Evolutionary conservation across 2,113 vertebrate genomes (phyloP), one percentile per base, ranked within the genome.

Genomic region (Morphnarchus princeps): DNA sequence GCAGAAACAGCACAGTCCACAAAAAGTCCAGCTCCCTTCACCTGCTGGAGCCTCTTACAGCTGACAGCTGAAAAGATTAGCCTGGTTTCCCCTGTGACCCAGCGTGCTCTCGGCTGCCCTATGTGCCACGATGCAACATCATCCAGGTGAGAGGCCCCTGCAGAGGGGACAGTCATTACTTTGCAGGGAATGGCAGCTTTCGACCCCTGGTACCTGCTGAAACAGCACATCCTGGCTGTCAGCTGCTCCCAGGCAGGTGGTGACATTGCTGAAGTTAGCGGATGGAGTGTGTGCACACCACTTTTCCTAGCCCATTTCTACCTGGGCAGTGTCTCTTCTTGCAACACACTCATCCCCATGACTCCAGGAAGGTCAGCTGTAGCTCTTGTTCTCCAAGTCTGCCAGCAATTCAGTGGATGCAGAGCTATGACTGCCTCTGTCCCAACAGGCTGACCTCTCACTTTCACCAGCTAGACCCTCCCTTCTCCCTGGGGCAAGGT

Each of bases 241-340:
- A 65, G 9, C 18, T 34, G 80, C 57, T 54, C 31, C 57, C 19
- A 21, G 66, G 61, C 32, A 29, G n/a, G 66, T 16, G 45, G 2
- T 36, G 66, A 4, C 0, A 0, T 8, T 7, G 22, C 67, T 63
- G 72, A 8, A 6, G 8, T 0, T 24, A n/a, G 34, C 16, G 57
- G 38, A 29, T 7, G 72, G 16, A 16, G 6, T 9, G 11, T 7
- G 65, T n/a, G 78, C 59, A 36, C 50, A 3, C 36, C 18, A 0
- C 26, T 40, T n/a, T 26, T 3, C 34, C 67, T 84, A 84, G 14
- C 3, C 28, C 11, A 0, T 49, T 63, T 19, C 40, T 9, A 9
- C 19, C 47, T 3, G 47, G 16, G 38, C 18, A 5, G 16, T 34
- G 87, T 82, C 36, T 9, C 36, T 38, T 34, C 70, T 25, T 3